Percentiles rank a stretch among this genome's conserved stretches.
These are phyloP conservation scores for Dipodomys spectabilis DNA, from an alignment of 2,113 vertebrate species.

Conservation along the genomic window DNA sequence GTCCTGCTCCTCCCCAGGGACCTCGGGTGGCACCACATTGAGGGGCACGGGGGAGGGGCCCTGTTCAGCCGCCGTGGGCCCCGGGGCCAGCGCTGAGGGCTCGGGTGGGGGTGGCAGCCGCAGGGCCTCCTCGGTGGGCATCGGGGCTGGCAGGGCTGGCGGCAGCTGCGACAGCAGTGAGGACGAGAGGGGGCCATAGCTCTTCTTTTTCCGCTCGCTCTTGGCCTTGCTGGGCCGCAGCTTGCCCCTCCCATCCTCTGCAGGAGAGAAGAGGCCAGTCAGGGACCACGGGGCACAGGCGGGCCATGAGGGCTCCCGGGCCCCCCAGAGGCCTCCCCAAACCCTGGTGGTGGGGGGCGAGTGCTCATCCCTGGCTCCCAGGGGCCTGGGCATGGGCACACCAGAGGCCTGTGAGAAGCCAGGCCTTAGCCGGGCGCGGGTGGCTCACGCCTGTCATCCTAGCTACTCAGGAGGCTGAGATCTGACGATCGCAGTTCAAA, in stretches of 20 bases:
- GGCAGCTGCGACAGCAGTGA: conserved; percentile 2
- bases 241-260: conserved; percentile 83
- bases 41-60: conserved; percentile 48
- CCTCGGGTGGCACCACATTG: conserved; percentile 77
- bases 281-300: background rate
- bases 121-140: accelerated
- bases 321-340: too few relatives aligned
- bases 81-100: accelerated
- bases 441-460: too few relatives aligned
- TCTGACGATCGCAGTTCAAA: too few relatives aligned
- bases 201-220: conserved; percentile 85
- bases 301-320: background rate
- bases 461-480: too few relatives aligned
- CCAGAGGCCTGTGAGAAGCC: too few relatives aligned
- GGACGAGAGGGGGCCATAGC: conserved; percentile 48
- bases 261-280: background rate
- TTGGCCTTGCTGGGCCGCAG: conserved; percentile 78
- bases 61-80: accelerated
- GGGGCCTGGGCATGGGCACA: too few relatives aligned
- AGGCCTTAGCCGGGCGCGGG: too few relatives aligned
- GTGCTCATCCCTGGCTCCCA: too few relatives aligned
- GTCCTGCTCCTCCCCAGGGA: conserved; percentile 70
- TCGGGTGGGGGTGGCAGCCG: accelerated
- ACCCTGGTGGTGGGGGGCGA: too few relatives aligned
- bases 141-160: accelerated